Evolutionary conservation across 1,140 invertebrate species (phyloP), one percentile per base, ranked within the genome.

Genomic region (Heliconius hermathena): DNA sequence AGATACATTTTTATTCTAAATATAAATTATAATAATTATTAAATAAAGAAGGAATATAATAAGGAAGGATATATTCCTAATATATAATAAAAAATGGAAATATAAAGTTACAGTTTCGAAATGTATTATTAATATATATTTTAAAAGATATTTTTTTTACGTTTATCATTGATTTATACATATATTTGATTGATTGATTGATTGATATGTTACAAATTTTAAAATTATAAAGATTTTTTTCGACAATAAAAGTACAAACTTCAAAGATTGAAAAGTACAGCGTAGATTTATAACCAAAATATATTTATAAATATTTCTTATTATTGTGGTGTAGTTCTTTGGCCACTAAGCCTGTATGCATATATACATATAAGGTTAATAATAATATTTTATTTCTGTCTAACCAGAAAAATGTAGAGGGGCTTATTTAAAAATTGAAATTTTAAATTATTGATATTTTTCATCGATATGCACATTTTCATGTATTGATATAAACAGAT

Each of bases 1-100:
- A 76, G 74, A 76, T 76, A 70, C 9, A 76, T 66, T 76, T 76
- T 76, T 8, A 52, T 36, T 54, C 26, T 74, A 72, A 8, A 41
- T 41, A 41, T 72, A 36, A n/a, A 72, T 36, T 13, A 72, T 41
- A 72, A 8, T 9, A 22, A n/a, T 9, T 72, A 38, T 13, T 71
- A 46, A 46, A 46, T 46, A 46, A 46, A 16, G 3, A 16, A 46
- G 13, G 11, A 8, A 71, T 18, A 71, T 70, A 70, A 54, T 46
- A 13, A 46, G 11, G 41, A 9, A 46, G 41, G 11, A 46, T 3
- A 52, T 33, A 33, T 33, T 33, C 5, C 0, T 0, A 66, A 26
- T 66, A 66, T 16, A 26, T 66, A 66, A n/a, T 57, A 57, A 18
- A n/a, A 57, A 60, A 60, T 8, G 11, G 8, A 9, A 13, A 60